Base-by-base conservation (phyloP, 2,797 vertebrate species). In the Pseudopleuronectes americanus region DNA sequence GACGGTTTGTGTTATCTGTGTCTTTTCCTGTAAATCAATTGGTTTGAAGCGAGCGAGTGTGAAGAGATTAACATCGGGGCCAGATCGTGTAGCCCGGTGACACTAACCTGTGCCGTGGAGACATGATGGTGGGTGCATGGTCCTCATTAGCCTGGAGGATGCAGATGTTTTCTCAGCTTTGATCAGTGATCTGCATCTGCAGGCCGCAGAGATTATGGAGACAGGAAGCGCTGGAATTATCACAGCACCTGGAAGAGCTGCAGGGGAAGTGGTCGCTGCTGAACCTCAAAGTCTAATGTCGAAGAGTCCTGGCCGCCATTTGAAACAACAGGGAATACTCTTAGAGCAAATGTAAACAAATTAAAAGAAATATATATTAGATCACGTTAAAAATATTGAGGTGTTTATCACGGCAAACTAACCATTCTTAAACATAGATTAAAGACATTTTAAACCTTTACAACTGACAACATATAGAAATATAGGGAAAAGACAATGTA, bases 101-200 rank as follows among this genome's bases (percentile, higher is more conserved):
- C 68, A 59, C 60, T 57, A 57, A 74, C 68, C 56, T 79, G 65
- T 22, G 26, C 67, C 58, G 68, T 48, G 57, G 22, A 60, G 71
- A 75, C 23, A 59, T 8, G 56, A 74, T 49, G 51, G 65, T 26
- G 48, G 22, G 31, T 21, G 55, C 19, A 83, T 84, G 83, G 68
- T 26, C 21, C 71, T 61, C 24, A 60, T 83, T 58, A 76, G 64
- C 57, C 60, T 53, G 64, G 55, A 71, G 79, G 80, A 79, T 74
- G 81, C 72, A 61, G 77, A 65, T 79, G 74, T 65, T 54, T 69
- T 68, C 3, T 6, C 43, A 54, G 13, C 85, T 91, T 91, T 91
- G 90, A 92, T 90, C 85, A 70, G 51, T 49, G 74, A 80, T 68
- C 63, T 77, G 74, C 60, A 77, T 87, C 89, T 84, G 81, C 81